Conservation (phyloP, 2,113 vertebrate genomes). For the Calyptomena viridis region DNA sequence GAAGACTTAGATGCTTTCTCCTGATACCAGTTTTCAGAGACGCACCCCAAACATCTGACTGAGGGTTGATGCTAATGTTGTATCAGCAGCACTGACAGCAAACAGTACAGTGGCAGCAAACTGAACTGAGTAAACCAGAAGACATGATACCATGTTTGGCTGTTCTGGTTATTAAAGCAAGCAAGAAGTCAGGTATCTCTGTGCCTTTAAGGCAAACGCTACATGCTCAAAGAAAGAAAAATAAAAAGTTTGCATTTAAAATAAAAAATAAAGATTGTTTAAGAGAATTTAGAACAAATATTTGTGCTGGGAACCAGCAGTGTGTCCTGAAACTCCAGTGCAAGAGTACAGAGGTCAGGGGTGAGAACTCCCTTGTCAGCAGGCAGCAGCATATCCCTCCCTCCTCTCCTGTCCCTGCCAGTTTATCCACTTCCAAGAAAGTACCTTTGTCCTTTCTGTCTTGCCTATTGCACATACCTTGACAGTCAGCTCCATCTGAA, state of each 20-base stretch:
- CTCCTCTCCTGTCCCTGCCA: neutral
- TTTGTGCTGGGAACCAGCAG: constrained; percentile 3
- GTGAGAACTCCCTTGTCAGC: constrained; percentile 18
- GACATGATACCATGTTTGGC: neutral
- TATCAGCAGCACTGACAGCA: neutral
- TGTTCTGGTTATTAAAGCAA: neutral
- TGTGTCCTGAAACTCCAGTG: neutral
- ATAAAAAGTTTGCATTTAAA: neutral
- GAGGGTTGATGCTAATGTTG: neutral
- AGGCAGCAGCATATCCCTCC: neutral
- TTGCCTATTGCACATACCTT: neutral
- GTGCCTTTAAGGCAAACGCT: neutral
- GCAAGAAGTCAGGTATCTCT: neutral
- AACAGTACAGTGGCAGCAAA: neutral
- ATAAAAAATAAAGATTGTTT: constrained; percentile 7
- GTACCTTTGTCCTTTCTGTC: constrained; percentile 17
- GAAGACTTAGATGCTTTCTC: neutral
- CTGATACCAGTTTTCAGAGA: neutral
- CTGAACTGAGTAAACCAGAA: neutral
- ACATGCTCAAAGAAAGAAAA: neutral
- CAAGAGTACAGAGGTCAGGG: constrained; percentile 33
- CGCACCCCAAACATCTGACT: neutral
- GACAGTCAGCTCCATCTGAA: neutral
- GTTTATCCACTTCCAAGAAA: neutral
- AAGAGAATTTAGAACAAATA: constrained; percentile 35